A percentile compares a stretch with the other conserved stretches of the same genome.
phyloP scores from a whole-genome alignment of 2,113 vertebrate genomes.

The Bubalus kerabau region DNA sequence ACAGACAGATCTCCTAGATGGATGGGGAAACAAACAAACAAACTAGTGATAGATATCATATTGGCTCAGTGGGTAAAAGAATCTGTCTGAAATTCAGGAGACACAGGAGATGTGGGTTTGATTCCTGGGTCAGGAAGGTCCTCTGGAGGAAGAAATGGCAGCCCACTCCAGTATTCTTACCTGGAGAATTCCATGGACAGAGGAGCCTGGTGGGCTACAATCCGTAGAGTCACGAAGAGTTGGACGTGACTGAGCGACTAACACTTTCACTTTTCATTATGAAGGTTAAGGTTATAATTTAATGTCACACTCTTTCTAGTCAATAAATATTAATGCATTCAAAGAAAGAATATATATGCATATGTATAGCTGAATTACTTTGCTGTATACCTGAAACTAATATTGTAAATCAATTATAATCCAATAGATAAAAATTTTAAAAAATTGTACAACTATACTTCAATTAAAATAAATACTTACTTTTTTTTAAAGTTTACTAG shows the following conservation, averaged over 20 bases:
- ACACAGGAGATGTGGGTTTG: not conserved
- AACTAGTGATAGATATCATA: not conserved
- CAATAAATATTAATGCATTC: not conserved
- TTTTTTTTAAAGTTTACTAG: not conserved
- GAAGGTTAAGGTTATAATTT: not conserved
- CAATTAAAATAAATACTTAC: not conserved
- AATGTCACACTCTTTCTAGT: not conserved
- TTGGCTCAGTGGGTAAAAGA: not conserved
- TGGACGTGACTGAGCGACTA: accelerated
- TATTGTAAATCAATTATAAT: not conserved
- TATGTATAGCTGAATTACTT: not conserved
- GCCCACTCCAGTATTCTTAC: not conserved
- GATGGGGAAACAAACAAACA: not conserved
- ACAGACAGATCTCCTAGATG: not conserved
- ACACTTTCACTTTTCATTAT: not conserved
- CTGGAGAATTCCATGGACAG: not conserved
- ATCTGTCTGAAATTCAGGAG: not conserved
- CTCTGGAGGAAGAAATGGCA: not conserved
- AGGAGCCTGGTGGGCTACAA: not conserved
- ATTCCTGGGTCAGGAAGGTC: not conserved
- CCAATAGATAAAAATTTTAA: not conserved
- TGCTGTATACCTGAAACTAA: not conserved
- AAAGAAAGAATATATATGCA: not conserved
- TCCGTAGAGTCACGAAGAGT: not conserved
- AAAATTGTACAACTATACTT: not conserved